Evolutionary conservation across 2,888 invertebrate genomes (phyloP), one percentile per base, ranked within the genome.

Genomic region (Hydropsyche betteni): DNA sequence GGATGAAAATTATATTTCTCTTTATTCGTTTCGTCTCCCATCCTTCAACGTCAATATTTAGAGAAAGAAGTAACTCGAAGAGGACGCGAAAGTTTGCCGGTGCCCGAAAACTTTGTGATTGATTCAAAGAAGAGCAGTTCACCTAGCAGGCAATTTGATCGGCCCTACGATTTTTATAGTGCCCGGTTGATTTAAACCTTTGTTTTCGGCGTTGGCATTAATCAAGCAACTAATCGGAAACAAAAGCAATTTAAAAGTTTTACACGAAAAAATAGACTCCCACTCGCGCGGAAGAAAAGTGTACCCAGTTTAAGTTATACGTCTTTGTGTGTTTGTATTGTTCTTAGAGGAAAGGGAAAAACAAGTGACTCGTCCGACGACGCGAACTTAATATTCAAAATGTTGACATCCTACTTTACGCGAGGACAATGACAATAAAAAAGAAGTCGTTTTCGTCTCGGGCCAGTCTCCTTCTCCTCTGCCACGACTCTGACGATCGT

Each of bases 141-240:
- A 72, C 53, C 55, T 55, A 64, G 36, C 16, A 34, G 50, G 71
- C 71, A 44, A 72, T 58, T 70, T 70, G 58, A 72, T 72, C 72
- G 70, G 70, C 70, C 34, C 53, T 70, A 44, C 70, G 51, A 70
- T 71, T 75, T 72, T 75, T 74, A 74, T 74, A 69, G 50, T 36
- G 61, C 73, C 71, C 58, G 70, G 70, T 75, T 78, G 77, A 78
- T 77, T 78, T 77, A 78, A 77, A 73, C 68, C 74, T 74, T 78
- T 78, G 78, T 78, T 78, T 78, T 78, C 75, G 72, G 74, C 74
- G 74, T 74, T 69, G 71, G 68, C 77, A 78, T 78, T 78, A 78
- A 78, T 78, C 78, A 78, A 51, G 44, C 53, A 74, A 77, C 75
- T 78, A 71, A 78, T 78, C 76, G 77, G 73, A 75, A 78, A 78